A percentile compares a stretch with the other conserved stretches of the same genome.
Conservation (phyloP, 2,888 invertebrate species). For the Creontiades dilutus region DNA sequence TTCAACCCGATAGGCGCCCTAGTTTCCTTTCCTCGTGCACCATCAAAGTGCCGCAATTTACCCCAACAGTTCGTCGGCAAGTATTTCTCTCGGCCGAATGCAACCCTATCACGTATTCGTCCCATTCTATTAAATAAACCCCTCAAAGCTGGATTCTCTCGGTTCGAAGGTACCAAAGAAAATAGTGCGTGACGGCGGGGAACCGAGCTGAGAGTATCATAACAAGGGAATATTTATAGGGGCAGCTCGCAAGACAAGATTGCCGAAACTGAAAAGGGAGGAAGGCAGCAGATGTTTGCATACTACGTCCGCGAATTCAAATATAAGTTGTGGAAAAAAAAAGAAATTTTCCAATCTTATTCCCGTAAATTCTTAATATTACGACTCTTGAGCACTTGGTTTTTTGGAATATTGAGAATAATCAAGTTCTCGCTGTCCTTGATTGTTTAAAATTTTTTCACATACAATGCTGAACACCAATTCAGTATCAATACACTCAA, state of each 20-base stretch:
- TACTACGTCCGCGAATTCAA: background rate
- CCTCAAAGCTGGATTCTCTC: background rate
- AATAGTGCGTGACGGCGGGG: background rate
- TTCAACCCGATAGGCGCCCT: background rate
- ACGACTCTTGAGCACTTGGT: background rate
- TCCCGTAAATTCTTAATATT: background rate
- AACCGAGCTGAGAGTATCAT: constrained; percentile 15
- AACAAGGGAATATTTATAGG: constrained; percentile 4
- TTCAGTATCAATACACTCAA: too few relatives aligned
- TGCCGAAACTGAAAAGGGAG: background rate
- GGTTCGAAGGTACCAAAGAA: background rate
- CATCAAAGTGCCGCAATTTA: background rate
- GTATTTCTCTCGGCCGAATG: background rate
- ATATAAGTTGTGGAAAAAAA: constrained; percentile 5
- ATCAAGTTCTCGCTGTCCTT: too few relatives aligned
- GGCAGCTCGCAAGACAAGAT: background rate
- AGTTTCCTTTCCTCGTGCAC: background rate
- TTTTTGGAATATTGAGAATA: too few relatives aligned
- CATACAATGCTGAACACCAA: too few relatives aligned
- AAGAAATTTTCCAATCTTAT: background rate
- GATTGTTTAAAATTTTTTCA: too few relatives aligned
- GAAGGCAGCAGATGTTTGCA: constrained; percentile 4
- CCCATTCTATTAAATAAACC: background rate
- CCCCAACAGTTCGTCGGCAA: background rate
- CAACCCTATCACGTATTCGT: background rate